Evolutionary conservation across 2,888 invertebrate species (phyloP).

Genomic region (Rhamphomyia laevipes): DNA sequence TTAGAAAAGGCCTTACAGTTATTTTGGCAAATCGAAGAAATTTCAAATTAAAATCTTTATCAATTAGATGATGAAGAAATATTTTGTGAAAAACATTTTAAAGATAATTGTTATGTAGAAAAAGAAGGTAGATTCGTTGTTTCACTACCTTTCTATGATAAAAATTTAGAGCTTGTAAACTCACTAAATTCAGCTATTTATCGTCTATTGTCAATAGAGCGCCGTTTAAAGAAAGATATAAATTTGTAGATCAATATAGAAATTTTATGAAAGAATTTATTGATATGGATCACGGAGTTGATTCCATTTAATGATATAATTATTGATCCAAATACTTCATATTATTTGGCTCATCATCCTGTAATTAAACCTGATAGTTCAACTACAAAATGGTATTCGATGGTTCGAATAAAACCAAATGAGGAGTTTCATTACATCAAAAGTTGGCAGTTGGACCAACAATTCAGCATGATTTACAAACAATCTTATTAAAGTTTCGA

Average conservation of each 20-base stretch:
- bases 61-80: constrained; percentile 7
- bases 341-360: constrained; percentile 4
- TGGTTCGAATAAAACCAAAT: constrained; percentile 6
- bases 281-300: background rate
- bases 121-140: constrained; percentile 9
- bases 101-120: constrained; percentile 3
- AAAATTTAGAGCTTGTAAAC: background rate
- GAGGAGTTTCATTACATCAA: constrained; percentile 18
- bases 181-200: background rate
- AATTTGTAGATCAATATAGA: background rate
- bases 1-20: background rate
- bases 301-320: too few relatives aligned
- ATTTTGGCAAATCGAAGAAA: constrained; percentile 13
- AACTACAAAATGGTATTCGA: constrained; percentile 8
- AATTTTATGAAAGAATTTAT: background rate
- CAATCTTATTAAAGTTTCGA: constrained; percentile 5
- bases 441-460: constrained; percentile 17
- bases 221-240: background rate
- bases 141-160: constrained; percentile 6
- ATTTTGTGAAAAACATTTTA: constrained; percentile 10
- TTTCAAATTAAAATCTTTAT: constrained; percentile 6
- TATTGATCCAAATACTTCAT: background rate
- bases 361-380: constrained; percentile 4
- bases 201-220: background rate
- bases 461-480: constrained; percentile 16